Evolutionary conservation across 1,140 invertebrate species (phyloP).

Genomic region (Procambarus virginalis): DNA sequence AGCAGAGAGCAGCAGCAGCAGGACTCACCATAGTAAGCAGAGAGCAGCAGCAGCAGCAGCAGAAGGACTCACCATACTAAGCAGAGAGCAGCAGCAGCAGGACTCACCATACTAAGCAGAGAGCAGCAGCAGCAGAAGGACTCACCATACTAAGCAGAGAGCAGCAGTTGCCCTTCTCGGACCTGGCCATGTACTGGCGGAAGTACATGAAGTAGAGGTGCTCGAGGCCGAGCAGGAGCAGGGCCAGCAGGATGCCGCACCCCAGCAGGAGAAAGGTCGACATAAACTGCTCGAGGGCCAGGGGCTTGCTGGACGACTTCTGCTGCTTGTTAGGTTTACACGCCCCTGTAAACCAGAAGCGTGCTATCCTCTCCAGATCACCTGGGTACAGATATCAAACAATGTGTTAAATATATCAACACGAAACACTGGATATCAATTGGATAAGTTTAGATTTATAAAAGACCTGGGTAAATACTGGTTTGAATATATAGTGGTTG

Average conservation of each 20-base stretch:
- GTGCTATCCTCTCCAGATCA: conserved; percentile 92
- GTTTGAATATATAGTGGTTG: too few species aligned
- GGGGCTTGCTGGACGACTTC: conserved; percentile 81
- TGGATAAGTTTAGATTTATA: too few species aligned
- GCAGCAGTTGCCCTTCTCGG: conserved; percentile 89
- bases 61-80: too few species aligned
- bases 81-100: background rate
- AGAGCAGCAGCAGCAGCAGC: too few species aligned
- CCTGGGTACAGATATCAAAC: too few species aligned
- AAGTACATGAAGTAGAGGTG: conserved; percentile 88
- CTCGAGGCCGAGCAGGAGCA: conserved; percentile 89
- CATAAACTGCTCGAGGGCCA: conserved; percentile 97
- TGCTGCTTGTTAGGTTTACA: conserved; percentile 90
- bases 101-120: conserved; percentile 87
- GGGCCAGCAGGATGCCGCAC: conserved; percentile 91
- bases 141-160: too few species aligned
- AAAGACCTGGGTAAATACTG: too few species aligned
- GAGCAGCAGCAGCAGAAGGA: too few species aligned
- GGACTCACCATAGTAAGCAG: too few species aligned
- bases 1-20: too few species aligned
- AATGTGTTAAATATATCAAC: too few species aligned
- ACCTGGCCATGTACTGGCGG: conserved; percentile 89
- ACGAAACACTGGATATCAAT: too few species aligned
- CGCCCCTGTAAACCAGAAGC: conserved; percentile 98
- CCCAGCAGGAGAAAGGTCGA: conserved; percentile 96